phyloP scores from a whole-genome alignment of 1,140 invertebrate species.

The Dinoponera quadriceps region DNA sequence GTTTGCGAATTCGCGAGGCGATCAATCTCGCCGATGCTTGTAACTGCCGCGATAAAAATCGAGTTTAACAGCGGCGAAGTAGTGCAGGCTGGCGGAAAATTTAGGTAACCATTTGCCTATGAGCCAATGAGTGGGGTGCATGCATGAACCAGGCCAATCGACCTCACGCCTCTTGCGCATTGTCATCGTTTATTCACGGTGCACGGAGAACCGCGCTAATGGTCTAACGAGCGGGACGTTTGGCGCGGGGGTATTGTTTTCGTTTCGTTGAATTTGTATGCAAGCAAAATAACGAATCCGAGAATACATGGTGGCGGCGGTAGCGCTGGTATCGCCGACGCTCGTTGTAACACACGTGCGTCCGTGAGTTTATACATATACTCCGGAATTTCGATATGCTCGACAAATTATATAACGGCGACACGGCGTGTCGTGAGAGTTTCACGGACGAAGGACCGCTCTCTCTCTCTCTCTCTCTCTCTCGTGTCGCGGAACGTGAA shows the following conservation, averaged over 20 bases:
- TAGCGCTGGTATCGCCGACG: background rate
- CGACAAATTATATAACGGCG: conserved; percentile 41
- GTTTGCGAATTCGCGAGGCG: conserved; percentile 27
- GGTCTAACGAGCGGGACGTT: conserved; percentile 50
- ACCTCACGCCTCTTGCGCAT: conserved; percentile 42
- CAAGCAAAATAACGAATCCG: conserved; percentile 45
- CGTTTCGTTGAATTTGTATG: conserved; percentile 51
- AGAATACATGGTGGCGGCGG: background rate
- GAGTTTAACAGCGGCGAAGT: conserved; percentile 30
- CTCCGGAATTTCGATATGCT: conserved; percentile 50
- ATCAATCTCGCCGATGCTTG: conserved; percentile 1
- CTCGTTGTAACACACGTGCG: too few species aligned
- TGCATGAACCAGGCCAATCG: conserved; percentile 37
- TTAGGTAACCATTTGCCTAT: conserved; percentile 22
- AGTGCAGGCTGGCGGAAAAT: conserved; percentile 11
- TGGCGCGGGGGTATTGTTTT: conserved; percentile 50
- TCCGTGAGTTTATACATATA: conserved; percentile 5
- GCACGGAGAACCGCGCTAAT: conserved; percentile 49
- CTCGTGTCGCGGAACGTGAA: conserved; percentile 7
- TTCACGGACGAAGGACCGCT: conserved; percentile 9
- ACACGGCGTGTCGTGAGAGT: background rate
- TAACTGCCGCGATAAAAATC: conserved; percentile 44
- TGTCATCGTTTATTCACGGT: conserved; percentile 56
- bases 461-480: too few species aligned
- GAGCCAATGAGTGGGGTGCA: conserved; percentile 42